Percentiles rank a stretch among this genome's conserved stretches.
Conservation (phyloP, 2,113 vertebrate species). For the Mobula hypostoma region DNA sequence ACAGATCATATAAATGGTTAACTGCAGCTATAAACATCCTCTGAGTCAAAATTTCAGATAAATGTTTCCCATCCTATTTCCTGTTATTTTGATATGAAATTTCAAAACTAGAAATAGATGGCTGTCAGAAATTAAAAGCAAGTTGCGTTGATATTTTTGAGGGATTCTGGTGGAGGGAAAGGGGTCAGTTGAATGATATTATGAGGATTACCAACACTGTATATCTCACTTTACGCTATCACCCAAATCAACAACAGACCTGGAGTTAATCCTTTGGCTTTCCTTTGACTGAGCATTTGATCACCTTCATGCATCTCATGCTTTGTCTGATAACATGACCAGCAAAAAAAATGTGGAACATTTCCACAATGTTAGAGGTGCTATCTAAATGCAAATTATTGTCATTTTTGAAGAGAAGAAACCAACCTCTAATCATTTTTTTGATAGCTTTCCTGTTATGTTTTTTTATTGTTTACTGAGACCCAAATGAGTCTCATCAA, state of each 20-base stretch:
- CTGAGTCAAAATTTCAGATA: neutral
- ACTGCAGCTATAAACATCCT: slow-evolving; percentile 14
- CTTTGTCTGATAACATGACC: neutral
- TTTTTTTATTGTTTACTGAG: neutral
- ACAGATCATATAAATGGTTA: neutral
- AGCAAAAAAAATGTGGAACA: neutral
- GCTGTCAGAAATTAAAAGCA: neutral
- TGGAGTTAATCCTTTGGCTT: neutral
- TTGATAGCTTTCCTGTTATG: neutral
- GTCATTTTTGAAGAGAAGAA: neutral
- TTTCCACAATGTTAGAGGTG: neutral
- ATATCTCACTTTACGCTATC: neutral
- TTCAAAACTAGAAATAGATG: neutral
- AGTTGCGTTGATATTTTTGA: neutral
- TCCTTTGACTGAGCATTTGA: neutral
- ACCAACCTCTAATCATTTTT: neutral
- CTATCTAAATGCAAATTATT: neutral
- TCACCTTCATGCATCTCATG: neutral
- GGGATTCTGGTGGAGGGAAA: neutral
- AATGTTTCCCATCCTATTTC: slow-evolving; percentile 29
- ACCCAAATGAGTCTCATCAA: neutral
- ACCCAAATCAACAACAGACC: neutral
- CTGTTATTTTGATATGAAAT: slow-evolving; percentile 29
- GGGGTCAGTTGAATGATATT: neutral
- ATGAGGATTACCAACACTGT: neutral